phyloP scores from a whole-genome alignment of 2,113 vertebrate species.

The Paratilapia polleni region DNA sequence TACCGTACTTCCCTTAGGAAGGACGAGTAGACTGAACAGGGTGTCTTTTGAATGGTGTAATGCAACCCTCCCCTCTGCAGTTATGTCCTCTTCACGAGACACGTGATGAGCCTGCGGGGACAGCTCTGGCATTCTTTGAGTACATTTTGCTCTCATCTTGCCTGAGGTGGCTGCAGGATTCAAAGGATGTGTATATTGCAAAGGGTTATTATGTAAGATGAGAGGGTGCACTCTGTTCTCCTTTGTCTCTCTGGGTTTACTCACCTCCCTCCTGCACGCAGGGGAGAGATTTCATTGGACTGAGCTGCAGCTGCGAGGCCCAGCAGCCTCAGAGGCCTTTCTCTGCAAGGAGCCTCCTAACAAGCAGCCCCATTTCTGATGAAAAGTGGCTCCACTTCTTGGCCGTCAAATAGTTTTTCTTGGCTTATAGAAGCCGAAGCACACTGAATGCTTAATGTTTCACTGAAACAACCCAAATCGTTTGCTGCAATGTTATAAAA shows the following conservation, averaged over 20 bases:
- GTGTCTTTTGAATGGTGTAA: constrained; percentile 3
- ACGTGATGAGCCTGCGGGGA: not conserved
- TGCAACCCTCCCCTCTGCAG: constrained; percentile 7
- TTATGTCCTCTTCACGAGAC: constrained; percentile 2
- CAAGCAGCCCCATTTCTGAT: not conserved
- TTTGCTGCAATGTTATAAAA: not conserved
- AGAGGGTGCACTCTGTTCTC: constrained; percentile 50
- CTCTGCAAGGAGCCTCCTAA: constrained; percentile 20
- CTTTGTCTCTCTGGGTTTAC: constrained; percentile 50
- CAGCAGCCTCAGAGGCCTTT: constrained; percentile 15
- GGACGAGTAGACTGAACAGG: not conserved
- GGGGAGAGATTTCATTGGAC: constrained; percentile 46
- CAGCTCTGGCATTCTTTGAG: not conserved
- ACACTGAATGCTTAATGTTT: not conserved
- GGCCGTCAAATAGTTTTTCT: not conserved
- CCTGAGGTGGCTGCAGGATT: constrained; percentile 4
- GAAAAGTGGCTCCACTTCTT: not conserved
- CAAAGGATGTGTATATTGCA: constrained; percentile 20
- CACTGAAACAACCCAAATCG: not conserved
- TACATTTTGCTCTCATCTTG: not conserved
- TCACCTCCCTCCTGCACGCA: constrained; percentile 37
- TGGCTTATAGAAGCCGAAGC: not conserved
- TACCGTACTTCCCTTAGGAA: not conserved
- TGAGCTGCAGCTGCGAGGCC: constrained; percentile 43
- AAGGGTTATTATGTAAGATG: constrained; percentile 59